A percentile compares a stretch with the other conserved stretches of the same genome.
Conservation (phyloP, 2,888 invertebrate species). For the Galerucella calmariensis region DNA sequence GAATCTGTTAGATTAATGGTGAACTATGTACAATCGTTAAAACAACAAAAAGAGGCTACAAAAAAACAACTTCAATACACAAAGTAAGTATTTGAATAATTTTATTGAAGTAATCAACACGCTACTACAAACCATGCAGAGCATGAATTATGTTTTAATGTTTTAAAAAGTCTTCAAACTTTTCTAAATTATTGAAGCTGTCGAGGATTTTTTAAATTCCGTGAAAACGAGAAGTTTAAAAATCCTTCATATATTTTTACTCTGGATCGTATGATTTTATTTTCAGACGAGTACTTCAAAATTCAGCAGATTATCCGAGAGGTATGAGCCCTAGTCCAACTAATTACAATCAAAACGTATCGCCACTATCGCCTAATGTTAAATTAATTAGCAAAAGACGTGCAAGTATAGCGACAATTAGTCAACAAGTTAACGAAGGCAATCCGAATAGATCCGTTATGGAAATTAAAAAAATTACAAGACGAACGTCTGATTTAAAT, state of each 20-base stretch:
- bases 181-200: neutral
- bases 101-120: slow-evolving; percentile 1
- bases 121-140: neutral
- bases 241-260: neutral
- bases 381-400: slow-evolving; percentile 64
- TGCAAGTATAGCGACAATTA: slow-evolving; percentile 69
- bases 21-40: slow-evolving; percentile 69
- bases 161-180: too few relatives aligned
- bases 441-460: slow-evolving; percentile 26
- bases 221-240: neutral
- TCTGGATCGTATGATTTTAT: slow-evolving; percentile 10
- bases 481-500: slow-evolving; percentile 60
- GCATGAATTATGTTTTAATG: too few relatives aligned
- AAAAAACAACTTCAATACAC: slow-evolving; percentile 70
- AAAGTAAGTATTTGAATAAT: slow-evolving; percentile 60
- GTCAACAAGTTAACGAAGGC: slow-evolving; percentile 57
- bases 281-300: slow-evolving; percentile 60
- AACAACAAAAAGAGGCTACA: slow-evolving; percentile 68
- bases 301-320: slow-evolving; percentile 48
- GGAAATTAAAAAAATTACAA: slow-evolving; percentile 52
- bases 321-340: slow-evolving; percentile 34
- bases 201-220: too few relatives aligned
- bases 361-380: slow-evolving; percentile 40
- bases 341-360: slow-evolving; percentile 27
- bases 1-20: slow-evolving; percentile 70